Percentiles rank a stretch among this genome's conserved stretches.
Conservation (phyloP, 30 jellyfish, hydroid and myxozoan genomes). For the Pseudorhiza aurosa region DNA sequence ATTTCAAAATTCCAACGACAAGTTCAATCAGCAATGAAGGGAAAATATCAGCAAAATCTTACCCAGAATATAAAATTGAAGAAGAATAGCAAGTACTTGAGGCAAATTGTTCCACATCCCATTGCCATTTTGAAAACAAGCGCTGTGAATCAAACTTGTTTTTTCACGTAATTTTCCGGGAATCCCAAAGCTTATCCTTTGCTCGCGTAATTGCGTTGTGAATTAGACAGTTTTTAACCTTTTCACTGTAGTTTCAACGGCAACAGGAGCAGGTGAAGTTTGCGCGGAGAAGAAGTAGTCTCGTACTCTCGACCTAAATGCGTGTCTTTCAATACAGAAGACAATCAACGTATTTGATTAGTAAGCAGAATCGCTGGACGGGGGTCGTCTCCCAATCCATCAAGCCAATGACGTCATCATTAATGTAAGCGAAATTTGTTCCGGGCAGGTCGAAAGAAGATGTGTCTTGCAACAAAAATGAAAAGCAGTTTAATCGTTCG, state of each 20-base stretch:
- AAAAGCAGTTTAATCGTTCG: too few species aligned
- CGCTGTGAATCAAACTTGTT: too few species aligned
- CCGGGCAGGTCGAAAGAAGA: too few species aligned
- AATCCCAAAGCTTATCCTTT: too few species aligned
- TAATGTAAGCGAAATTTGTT: too few species aligned
- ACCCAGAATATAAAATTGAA: constrained; percentile 92
- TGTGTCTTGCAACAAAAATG: too few species aligned
- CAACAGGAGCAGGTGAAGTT: constrained; percentile 1
- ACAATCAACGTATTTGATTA: not conserved
- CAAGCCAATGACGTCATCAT: too few species aligned
- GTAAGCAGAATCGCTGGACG: constrained; percentile 2
- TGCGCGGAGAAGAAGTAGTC: not conserved
- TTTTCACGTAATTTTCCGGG: too few species aligned
- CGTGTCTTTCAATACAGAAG: not conserved
- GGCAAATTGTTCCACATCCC: constrained; percentile 84
- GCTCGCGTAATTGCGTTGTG: not conserved
- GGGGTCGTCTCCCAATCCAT: not conserved
- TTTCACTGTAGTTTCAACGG: not conserved
- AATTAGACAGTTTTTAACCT: not conserved
- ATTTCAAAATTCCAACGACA: too few species aligned
- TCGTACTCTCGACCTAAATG: not conserved
- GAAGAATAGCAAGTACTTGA: constrained; percentile 79
- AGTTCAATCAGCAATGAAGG: not conserved
- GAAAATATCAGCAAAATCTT: not conserved
- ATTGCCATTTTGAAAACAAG: not conserved